Base-by-base conservation (phyloP, 2,113 vertebrate genomes). In the Maccullochella peelii region DNA sequence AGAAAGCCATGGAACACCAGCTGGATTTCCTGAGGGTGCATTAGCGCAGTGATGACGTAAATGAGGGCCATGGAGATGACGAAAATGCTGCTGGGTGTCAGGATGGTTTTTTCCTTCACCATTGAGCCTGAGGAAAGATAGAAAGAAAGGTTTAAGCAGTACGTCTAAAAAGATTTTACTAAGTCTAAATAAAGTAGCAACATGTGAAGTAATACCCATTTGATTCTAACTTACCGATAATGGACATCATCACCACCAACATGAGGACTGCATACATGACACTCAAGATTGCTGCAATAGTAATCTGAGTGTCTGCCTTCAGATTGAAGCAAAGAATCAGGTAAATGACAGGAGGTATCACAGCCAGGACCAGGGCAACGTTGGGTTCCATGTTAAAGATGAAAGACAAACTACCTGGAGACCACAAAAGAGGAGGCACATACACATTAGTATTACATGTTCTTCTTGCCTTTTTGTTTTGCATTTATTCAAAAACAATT, bases 201-300 rank as follows among this genome's bases (percentile, higher is more conserved):
- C 9, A 38, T 25, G 9, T 25, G 25, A 72, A 73, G 49, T 77
- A 50, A 20, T 20, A 52, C 1, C 4, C 27, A 10, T 36, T 27
- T 8, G 5, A 66, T 21, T 36, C 12, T 50, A 14, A 59, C 90
- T 82, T 85, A 95, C 94, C 91, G 0, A 95, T 71, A n/a, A 95
- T 93, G 2, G 91, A 55, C 47, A 96, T 63, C 1, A 86, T 21
- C 14, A 91, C 91, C 11, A 84, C 89, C 69, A 92, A 62, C 95
- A 95, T 96, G 20, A 96, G 90, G 78, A 96, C 93, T 4, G 93
- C 92, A n/a, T 95, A 95, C 0, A 88, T 6, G 25, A 95, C 4
- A 40, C 94, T 96, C 70, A 95, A 8, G 18, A 94, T 0, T 1
- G 58, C 94, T 70, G 95, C 95, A 23, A 95, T 38, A 0, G 4